phyloP scores from a whole-genome alignment of 2,113 vertebrate species.

The Oryzias woworae region DNA sequence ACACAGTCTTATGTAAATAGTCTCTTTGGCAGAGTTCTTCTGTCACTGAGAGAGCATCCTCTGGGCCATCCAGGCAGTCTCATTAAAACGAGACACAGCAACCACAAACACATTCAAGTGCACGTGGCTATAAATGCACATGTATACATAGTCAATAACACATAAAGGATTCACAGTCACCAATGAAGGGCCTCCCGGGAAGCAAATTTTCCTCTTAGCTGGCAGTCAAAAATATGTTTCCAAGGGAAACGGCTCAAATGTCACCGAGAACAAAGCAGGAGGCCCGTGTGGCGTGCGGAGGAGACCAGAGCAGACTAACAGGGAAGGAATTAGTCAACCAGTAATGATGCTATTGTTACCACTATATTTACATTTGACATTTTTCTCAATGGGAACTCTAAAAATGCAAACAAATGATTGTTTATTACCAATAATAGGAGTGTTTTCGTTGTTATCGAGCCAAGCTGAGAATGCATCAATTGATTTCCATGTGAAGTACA shows the following conservation, averaged over 20 bases:
- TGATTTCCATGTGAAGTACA: not conserved
- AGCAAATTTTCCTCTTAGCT: conserved; percentile 74
- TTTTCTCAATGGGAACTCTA: not conserved
- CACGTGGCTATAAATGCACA: conserved; percentile 24
- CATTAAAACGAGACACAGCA: conserved; percentile 75
- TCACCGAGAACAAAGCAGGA: conserved; percentile 50
- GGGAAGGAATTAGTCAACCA: not conserved
- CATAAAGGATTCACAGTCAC: conserved; percentile 60
- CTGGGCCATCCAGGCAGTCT: conserved; percentile 74
- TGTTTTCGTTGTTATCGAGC: too few relatives aligned
- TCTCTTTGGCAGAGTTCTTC: conserved; percentile 70
- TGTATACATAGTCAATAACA: conserved; percentile 26
- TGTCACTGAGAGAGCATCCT: conserved; percentile 73
- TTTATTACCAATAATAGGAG: too few relatives aligned
- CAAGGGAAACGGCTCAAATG: conserved; percentile 76
- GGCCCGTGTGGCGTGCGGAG: conserved; percentile 12
- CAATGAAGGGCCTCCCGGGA: conserved; percentile 69
- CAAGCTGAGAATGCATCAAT: too few relatives aligned
- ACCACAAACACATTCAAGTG: conserved; percentile 68
- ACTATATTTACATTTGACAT: not conserved
- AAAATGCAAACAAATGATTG: too few relatives aligned
- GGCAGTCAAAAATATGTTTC: conserved; percentile 71
- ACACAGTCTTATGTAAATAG: conserved; percentile 81
- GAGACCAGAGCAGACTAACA: conserved; percentile 36
- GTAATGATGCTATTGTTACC: too few relatives aligned